phyloP scores from a whole-genome alignment of 2,888 invertebrate species.

The Apocheima hispidaria region DNA sequence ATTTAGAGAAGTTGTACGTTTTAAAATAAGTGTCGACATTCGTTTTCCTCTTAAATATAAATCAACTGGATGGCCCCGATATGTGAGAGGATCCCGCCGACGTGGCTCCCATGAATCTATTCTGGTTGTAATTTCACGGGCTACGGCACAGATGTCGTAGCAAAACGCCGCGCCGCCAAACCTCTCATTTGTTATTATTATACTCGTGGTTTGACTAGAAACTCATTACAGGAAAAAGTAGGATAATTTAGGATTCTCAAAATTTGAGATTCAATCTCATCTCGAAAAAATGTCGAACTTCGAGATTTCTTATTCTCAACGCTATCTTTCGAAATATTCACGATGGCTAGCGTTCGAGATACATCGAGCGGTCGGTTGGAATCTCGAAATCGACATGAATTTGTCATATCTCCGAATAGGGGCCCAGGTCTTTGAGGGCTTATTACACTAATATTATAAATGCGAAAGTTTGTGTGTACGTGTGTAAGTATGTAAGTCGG shows the following conservation, averaged over 20 bases:
- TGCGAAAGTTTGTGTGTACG: too few relatives aligned
- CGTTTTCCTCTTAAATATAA: not conserved
- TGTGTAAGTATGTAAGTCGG: too few relatives aligned
- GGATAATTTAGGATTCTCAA: not conserved
- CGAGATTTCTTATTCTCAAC: too few relatives aligned
- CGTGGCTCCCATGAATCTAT: not conserved
- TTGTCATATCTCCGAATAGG: too few relatives aligned
- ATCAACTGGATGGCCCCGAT: not conserved
- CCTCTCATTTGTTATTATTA: conserved; percentile 11
- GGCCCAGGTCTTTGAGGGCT: too few relatives aligned
- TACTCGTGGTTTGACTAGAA: conserved; percentile 14
- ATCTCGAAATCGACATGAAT: too few relatives aligned
- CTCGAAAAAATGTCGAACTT: too few relatives aligned
- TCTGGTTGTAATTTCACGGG: conserved; percentile 15
- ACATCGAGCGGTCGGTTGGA: too few relatives aligned
- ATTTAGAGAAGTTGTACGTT: not conserved
- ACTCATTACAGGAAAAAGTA: not conserved
- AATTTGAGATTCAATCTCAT: too few relatives aligned
- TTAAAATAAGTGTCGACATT: not conserved
- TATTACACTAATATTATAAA: too few relatives aligned
- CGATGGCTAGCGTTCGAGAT: too few relatives aligned
- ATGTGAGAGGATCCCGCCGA: not conserved
- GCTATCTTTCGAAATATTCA: too few relatives aligned
- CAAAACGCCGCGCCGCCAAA: not conserved
- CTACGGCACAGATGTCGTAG: conserved; percentile 3